A percentile compares a stretch with the other conserved stretches of the same genome.
Evolutionary conservation across 2,888 invertebrate species (phyloP).

Genomic region (Myathropa florea): DNA sequence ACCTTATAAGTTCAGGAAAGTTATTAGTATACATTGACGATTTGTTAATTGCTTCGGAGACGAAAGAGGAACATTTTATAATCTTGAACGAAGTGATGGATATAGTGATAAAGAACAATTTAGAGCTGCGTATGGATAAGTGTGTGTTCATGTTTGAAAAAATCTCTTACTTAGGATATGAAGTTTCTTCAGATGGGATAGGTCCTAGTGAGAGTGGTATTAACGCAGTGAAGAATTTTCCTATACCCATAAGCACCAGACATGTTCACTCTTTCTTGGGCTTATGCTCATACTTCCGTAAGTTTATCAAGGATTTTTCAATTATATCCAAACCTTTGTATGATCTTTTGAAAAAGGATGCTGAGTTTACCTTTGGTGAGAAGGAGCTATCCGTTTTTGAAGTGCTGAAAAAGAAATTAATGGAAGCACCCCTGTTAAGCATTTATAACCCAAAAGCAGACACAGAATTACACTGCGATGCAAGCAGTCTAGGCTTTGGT

Average conservation of each 20-base stretch:
- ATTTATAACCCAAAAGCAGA: conserved; percentile 72
- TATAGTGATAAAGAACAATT: conserved; percentile 49
- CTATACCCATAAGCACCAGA: conserved; percentile 65
- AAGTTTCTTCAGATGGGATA: too few species aligned
- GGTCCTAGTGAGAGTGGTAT: neutral
- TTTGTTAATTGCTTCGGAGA: conserved; percentile 68
- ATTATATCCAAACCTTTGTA: conserved; percentile 13
- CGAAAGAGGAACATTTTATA: conserved; percentile 49
- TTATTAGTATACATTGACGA: conserved; percentile 73
- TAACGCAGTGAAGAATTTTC: conserved; percentile 24
- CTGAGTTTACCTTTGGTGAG: conserved; percentile 11
- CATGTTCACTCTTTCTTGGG: conserved; percentile 66
- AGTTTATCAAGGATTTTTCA: conserved; percentile 65
- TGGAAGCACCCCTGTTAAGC: conserved; percentile 71
- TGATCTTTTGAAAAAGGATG: conserved; percentile 5
- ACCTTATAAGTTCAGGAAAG: conserved; percentile 25
- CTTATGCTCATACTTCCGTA: conserved; percentile 55
- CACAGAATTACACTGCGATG: too few species aligned
- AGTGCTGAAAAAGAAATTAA: conserved; percentile 21
- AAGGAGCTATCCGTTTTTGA: neutral
- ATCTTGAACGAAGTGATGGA: conserved; percentile 35
- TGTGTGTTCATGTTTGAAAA: conserved; percentile 63
- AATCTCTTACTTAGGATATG: conserved; percentile 13
- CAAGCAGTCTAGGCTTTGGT: too few species aligned
- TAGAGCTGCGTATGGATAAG: conserved; percentile 66